A percentile compares a stretch with the other conserved stretches of the same genome.
Evolutionary conservation across 2,888 invertebrate genomes (phyloP).

Genomic region (Rhabditoides inermis): DNA sequence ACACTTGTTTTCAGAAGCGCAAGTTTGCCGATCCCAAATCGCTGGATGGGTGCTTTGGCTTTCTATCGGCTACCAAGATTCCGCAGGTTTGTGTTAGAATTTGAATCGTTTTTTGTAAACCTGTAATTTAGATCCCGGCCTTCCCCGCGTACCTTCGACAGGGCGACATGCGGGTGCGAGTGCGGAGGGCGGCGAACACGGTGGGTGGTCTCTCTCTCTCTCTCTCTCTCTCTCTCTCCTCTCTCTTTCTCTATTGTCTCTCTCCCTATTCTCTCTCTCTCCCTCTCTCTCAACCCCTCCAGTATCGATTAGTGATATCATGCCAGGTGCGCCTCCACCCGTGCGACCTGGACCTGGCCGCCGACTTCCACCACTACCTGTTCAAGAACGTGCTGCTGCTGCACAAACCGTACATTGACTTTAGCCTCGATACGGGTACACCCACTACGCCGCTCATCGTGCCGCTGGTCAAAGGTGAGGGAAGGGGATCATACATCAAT

Average conservation of each 20-base stretch:
- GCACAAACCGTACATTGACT: constrained; percentile 56
- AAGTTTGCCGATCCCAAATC: constrained; percentile 85
- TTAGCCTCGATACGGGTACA: constrained; percentile 14
- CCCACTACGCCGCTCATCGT: constrained; percentile 68
- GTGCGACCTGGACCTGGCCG: too few species aligned
- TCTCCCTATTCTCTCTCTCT: too few species aligned
- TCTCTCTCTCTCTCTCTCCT: too few species aligned
- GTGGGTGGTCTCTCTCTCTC: too few species aligned
- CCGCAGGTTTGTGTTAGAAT: constrained; percentile 70
- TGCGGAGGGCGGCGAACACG: constrained; percentile 60
- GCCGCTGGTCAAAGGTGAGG: constrained; percentile 65
- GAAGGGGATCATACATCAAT: too few species aligned
- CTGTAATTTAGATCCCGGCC: constrained; percentile 56
- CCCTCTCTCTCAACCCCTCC: too few species aligned
- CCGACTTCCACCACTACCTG: constrained; percentile 84
- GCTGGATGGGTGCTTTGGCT: constrained; percentile 78
- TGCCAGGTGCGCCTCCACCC: too few species aligned
- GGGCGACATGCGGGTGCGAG: constrained; percentile 82
- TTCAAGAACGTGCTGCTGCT: constrained; percentile 86
- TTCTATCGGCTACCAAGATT: constrained; percentile 72
- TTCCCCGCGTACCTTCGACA: constrained; percentile 96
- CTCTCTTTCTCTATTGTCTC: too few species aligned
- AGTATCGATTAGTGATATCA: too few species aligned
- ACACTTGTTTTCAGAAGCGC: constrained; percentile 55
- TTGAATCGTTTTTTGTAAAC: too few species aligned